Conservation (phyloP, 2,113 vertebrate genomes). For the Passer domesticus region DNA sequence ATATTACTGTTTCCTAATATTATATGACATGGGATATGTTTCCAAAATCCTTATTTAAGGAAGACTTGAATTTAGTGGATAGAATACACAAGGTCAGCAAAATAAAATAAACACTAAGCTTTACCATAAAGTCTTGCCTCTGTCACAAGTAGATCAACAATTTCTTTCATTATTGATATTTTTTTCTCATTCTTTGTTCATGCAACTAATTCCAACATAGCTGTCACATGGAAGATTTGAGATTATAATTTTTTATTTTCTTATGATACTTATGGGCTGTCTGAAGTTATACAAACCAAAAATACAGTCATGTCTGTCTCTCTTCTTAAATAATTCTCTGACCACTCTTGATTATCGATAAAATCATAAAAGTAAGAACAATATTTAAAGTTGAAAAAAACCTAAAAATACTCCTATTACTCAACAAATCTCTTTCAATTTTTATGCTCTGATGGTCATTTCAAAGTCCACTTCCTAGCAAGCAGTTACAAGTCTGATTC, state of each 20-base stretch:
- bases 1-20: not conserved
- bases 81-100: not conserved
- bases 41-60: not conserved
- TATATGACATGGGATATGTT: not conserved
- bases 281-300: not conserved
- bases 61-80: not conserved
- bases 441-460: not conserved
- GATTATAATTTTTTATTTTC: not conserved
- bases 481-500: not conserved
- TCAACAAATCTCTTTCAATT: not conserved
- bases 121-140: not conserved
- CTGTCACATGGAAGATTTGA: not conserved
- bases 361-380: not conserved
- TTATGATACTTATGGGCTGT: not conserved
- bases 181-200: not conserved
- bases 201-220: not conserved
- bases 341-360: conserved; percentile 2
- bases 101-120: not conserved
- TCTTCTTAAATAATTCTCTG: conserved; percentile 8
- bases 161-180: not conserved
- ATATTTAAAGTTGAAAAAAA: not conserved
- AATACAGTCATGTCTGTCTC: not conserved
- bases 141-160: not conserved
- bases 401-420: not conserved
- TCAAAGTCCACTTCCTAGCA: not conserved